phyloP scores from a whole-genome alignment of 2,797 vertebrate genomes.

The Crocodylus rhombifer region DNA sequence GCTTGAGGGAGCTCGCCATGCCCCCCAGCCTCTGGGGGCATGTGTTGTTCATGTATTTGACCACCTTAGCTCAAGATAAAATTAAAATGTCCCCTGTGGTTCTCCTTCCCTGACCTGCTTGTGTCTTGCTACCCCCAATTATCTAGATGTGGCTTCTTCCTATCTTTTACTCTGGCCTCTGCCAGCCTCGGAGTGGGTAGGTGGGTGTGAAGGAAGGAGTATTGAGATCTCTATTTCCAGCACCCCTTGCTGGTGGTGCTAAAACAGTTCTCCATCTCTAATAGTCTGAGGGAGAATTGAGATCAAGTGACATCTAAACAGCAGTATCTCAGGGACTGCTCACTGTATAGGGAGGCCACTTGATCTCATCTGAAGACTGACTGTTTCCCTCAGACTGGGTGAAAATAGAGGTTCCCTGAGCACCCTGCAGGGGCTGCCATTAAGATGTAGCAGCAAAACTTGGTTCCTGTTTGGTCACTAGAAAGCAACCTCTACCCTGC shows the following conservation, averaged over 20 bases:
- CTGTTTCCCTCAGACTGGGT: background rate
- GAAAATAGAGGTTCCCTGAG: background rate
- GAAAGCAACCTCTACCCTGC: background rate
- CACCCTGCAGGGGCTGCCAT: background rate
- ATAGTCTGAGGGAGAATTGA: background rate
- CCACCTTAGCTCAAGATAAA: too few species aligned
- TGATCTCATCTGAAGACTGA: background rate
- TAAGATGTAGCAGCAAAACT: background rate
- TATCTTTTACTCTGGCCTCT: too few species aligned
- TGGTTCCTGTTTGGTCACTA: background rate
- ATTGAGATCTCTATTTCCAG: background rate
- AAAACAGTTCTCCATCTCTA: background rate
- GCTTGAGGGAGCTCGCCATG: too few species aligned
- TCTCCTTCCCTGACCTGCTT: too few species aligned
- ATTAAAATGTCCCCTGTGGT: too few species aligned
- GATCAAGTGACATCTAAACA: background rate
- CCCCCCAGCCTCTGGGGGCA: too few species aligned
- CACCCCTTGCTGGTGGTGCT: background rate
- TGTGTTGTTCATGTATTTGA: too few species aligned
- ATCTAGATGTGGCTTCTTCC: too few species aligned
- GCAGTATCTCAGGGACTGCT: background rate
- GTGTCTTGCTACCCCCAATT: too few species aligned
- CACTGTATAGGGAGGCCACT: background rate
- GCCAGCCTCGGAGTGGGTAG: too few species aligned
- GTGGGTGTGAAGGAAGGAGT: too few species aligned